These are phyloP conservation scores for Budorcas taxicolor DNA, from an alignment of 2,113 vertebrate species.

Conservation along the genomic window DNA sequence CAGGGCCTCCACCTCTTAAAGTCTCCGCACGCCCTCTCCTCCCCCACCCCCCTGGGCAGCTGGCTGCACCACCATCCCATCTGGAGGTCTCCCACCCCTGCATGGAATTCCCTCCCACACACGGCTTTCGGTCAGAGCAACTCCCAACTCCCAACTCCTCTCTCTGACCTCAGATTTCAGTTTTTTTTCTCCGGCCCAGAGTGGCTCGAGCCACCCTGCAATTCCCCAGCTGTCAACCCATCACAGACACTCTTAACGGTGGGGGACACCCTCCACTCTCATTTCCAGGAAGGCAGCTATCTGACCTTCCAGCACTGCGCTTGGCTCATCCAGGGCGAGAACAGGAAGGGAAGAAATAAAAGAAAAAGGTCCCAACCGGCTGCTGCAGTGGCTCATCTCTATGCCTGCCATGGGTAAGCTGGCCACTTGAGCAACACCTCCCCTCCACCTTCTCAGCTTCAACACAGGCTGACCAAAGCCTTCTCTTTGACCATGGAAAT, in stretches of 20 bases:
- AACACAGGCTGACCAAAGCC: neutral
- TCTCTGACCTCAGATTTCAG: neutral
- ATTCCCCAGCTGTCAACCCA: neutral
- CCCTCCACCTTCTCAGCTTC: neutral
- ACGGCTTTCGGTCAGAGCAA: neutral
- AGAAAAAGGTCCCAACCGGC: neutral
- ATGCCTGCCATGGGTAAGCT: neutral
- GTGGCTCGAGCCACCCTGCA: neutral
- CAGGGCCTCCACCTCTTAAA: neutral
- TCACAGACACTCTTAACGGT: neutral
- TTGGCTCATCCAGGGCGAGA: neutral
- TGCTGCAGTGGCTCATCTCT: neutral
- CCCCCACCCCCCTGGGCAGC: neutral
- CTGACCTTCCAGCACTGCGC: neutral
- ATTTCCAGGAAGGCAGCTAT: neutral
- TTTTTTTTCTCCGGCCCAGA: neutral
- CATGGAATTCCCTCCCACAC: neutral
- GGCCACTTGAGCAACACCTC: accelerated
- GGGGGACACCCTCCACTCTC: neutral
- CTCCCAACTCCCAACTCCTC: neutral
- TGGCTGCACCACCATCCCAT: neutral
- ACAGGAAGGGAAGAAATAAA: neutral
- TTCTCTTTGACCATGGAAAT: neutral
- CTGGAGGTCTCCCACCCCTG: neutral
- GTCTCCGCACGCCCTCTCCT: neutral